Base-by-base conservation (phyloP, 2,888 invertebrate species). In the Macrosoma leucophasiata region DNA sequence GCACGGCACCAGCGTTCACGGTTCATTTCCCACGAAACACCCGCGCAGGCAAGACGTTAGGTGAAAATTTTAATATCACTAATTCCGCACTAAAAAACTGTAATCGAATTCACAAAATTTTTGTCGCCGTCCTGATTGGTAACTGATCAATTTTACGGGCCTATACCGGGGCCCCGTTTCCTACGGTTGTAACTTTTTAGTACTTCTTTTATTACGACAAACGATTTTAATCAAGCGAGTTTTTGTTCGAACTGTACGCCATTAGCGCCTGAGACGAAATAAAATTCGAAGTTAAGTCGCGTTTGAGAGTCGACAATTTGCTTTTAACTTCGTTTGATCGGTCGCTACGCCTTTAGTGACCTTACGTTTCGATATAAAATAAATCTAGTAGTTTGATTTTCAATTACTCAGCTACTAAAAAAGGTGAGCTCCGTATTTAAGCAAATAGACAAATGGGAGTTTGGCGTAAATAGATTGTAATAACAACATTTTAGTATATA, bases 151-250 rank as follows among this genome's bases (percentile, higher is more conserved):
- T 79, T 77, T 78, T 68, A 81, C 74, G 68, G 65, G 74, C 76
- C 76, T 74, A 79, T 70, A 77, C 76, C 71, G 70, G 67, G 69
- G 64, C 59, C 58, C 63, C 66, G 59, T 69, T 73, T 60, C 67
- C 68, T 68, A 71, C 70, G 74, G 76, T 65, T 81, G 75, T 82
- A 77, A 81, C 81, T 76, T 82, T 84, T 82, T 82, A 84, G 70
- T 75, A 59, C 73, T 70, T 58, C 66, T 79, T 84, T 82, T 81
- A 82, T 84, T 84, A 79, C 82, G 72, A 81, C 82, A 79, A 81
- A 82, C 81, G 84, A 78, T 82, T 82, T 84, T 84, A 82, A 84
- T 84, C 82, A 81, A 84, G 77, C 71, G 71, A 73, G 74, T 81
- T 81, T 82, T 82, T 79, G 76, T 77, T 75, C 73, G 58, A 55